Percentiles rank a stretch among this genome's conserved stretches.
phyloP scores from a whole-genome alignment of 2,113 vertebrate genomes.

The Anolis sagrei region DNA sequence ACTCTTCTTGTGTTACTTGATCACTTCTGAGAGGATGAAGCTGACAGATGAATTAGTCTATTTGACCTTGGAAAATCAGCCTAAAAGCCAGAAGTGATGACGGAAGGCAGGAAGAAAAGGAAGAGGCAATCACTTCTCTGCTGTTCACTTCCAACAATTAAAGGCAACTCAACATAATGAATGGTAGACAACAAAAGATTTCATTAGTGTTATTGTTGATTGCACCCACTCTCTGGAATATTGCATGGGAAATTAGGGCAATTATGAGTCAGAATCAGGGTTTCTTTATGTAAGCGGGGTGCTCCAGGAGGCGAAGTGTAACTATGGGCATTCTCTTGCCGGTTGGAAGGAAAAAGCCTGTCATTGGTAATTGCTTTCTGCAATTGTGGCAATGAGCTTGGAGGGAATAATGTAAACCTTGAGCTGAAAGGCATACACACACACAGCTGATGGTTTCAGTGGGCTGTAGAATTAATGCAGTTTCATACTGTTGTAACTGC shows the following conservation, averaged over 20 bases:
- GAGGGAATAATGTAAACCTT: neutral
- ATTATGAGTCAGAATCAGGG: conserved; percentile 28
- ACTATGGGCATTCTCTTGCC: conserved; percentile 32
- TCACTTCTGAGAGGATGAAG: neutral
- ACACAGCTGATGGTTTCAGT: neutral
- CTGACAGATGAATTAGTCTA: conserved; percentile 27
- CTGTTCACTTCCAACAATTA: conserved; percentile 11
- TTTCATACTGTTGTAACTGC: too few relatives aligned
- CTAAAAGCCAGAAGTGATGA: conserved; percentile 9
- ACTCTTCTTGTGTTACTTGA: neutral
- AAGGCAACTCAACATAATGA: conserved; percentile 31
- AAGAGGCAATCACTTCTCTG: neutral
- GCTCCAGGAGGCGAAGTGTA: neutral
- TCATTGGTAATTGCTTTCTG: neutral
- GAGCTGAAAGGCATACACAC: neutral
- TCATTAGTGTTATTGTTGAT: neutral
- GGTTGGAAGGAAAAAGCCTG: conserved; percentile 14
- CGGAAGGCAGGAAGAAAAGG: neutral
- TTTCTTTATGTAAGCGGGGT: conserved; percentile 1
- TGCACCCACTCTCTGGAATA: conserved; percentile 6
- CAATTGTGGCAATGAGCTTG: conserved; percentile 4
- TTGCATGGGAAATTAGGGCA: conserved; percentile 21
- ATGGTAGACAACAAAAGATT: neutral
- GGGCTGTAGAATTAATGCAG: too few relatives aligned
- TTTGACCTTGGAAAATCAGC: conserved; percentile 36